Evolutionary conservation across 2,888 invertebrate species (phyloP).

Genomic region (Amblyteles armatorius): DNA sequence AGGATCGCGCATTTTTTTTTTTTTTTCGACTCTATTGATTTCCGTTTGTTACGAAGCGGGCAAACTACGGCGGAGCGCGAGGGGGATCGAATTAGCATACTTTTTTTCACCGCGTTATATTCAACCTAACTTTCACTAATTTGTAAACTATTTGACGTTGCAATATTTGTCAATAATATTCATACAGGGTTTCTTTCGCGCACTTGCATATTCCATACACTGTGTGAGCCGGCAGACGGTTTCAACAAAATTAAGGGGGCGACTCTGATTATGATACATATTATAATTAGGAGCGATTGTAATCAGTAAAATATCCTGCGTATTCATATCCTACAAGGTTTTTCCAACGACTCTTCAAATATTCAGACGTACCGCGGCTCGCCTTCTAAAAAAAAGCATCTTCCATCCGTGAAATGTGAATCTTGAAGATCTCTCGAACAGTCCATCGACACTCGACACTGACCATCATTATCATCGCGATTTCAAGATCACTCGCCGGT

Average conservation of each 20-base stretch:
- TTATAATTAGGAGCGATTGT: too few species aligned
- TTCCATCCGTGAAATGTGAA: not conserved
- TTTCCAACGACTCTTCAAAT: too few species aligned
- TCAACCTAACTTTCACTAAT: constrained; percentile 6
- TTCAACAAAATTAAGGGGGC: too few species aligned
- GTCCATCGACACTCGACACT: constrained; percentile 29
- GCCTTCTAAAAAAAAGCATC: too few species aligned
- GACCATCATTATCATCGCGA: constrained; percentile 17
- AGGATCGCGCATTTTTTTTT: not conserved
- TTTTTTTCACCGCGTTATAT: constrained; percentile 1
- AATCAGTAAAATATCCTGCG: too few species aligned
- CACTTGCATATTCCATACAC: not conserved
- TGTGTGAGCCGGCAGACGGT: too few species aligned
- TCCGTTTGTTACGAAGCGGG: constrained; percentile 29
- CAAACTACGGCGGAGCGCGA: not conserved
- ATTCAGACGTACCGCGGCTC: too few species aligned
- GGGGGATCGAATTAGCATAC: constrained; percentile 34
- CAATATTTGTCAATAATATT: not conserved
- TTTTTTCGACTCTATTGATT: constrained; percentile 13
- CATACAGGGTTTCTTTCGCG: not conserved
- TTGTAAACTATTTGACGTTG: not conserved
- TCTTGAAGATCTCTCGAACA: not conserved
- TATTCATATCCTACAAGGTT: too few species aligned
- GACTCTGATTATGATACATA: too few species aligned
- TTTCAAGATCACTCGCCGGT: constrained; percentile 11